Evolutionary conservation across 2,113 vertebrate genomes (phyloP).

Genomic region (Camelus bactrianus): DNA sequence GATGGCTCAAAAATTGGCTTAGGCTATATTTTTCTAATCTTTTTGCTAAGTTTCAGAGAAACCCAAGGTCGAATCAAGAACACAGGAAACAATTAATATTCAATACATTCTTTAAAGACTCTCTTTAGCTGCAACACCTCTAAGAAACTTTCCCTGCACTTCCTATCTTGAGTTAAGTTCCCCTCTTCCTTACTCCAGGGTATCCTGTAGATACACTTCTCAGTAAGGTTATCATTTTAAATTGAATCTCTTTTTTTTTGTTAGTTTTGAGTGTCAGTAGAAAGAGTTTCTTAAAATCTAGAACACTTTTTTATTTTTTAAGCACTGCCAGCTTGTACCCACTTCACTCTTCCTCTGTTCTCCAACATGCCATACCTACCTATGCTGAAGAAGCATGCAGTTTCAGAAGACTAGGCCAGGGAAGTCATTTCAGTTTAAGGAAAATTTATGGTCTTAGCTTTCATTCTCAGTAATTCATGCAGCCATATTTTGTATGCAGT

Average conservation of each 20-base stretch:
- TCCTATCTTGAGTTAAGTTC: background rate
- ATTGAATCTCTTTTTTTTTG: background rate
- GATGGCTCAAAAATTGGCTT: background rate
- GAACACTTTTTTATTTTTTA: background rate
- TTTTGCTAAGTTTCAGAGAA: conserved; percentile 8
- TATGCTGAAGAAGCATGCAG: background rate
- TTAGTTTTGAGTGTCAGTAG: background rate
- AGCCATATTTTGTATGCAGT: background rate
- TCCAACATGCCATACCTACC: background rate
- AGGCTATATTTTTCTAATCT: background rate
- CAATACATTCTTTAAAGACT: background rate
- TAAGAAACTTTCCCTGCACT: background rate
- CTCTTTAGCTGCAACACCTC: background rate
- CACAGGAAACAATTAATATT: background rate
- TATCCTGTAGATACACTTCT: background rate
- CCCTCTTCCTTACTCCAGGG: background rate
- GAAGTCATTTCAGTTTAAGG: background rate
- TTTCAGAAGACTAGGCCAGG: background rate
- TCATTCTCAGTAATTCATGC: background rate
- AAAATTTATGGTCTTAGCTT: background rate
- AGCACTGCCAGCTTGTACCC: background rate
- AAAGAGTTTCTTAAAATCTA: conserved; percentile 13
- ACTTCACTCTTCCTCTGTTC: background rate
- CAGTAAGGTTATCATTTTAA: background rate
- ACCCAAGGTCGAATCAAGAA: background rate